Percentiles rank a stretch among this genome's conserved stretches.
phyloP scores from a whole-genome alignment of 2,888 invertebrate species.

The Xiphydria camelus region DNA sequence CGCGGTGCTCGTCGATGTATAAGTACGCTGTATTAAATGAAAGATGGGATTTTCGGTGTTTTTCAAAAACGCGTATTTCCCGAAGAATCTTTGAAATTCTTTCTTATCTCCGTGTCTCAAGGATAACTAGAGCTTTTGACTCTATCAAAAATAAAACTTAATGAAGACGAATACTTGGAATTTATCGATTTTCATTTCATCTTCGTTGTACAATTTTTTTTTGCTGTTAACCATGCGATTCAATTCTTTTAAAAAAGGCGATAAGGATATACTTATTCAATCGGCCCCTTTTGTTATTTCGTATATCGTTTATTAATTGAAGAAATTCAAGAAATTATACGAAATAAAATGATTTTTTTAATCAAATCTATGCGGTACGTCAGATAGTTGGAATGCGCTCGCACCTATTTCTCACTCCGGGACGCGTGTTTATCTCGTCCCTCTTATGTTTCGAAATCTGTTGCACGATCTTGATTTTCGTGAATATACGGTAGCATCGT shows the following conservation, averaged over 20 bases:
- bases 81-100: too few species aligned
- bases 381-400: too few species aligned
- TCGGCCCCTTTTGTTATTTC: background rate
- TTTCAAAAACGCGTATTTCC: background rate
- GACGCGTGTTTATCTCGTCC: too few species aligned
- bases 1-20: background rate
- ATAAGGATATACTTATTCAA: too few species aligned
- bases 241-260: too few species aligned
- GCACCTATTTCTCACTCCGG: too few species aligned
- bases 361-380: too few species aligned
- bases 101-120: too few species aligned
- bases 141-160: background rate
- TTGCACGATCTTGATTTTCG: conserved; percentile 1
- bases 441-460: background rate
- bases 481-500: conserved; percentile 37
- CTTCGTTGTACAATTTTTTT: background rate
- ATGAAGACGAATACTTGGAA: background rate
- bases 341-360: too few species aligned
- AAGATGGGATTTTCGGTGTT: background rate
- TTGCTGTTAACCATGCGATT: background rate
- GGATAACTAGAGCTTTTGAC: too few species aligned
- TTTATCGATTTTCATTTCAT: too few species aligned
- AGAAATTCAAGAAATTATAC: background rate
- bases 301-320: background rate
- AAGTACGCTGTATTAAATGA: background rate